Evolutionary conservation across 2,888 invertebrate species (phyloP).

Genomic region (Rhamphomyia laevipes): DNA sequence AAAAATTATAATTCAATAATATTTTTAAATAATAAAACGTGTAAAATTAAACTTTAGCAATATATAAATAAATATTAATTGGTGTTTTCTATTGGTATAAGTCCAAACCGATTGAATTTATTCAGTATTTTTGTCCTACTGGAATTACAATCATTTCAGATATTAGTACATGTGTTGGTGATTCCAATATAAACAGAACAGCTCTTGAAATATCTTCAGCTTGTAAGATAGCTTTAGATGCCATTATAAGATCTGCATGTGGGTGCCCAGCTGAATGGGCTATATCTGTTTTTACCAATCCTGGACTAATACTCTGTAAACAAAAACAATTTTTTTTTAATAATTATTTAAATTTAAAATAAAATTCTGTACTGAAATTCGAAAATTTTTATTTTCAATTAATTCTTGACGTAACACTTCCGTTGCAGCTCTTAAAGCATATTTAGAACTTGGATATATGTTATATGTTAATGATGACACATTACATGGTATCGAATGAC

Average conservation of each 20-base stretch:
- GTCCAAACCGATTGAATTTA: too few species aligned
- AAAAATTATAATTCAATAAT: too few species aligned
- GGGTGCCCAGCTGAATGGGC: constrained; percentile 16
- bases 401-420: constrained; percentile 26
- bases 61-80: too few species aligned
- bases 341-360: too few species aligned
- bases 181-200: constrained; percentile 22
- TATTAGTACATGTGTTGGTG: constrained; percentile 24
- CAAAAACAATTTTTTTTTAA: constrained; percentile 1
- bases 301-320: constrained; percentile 26
- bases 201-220: constrained; percentile 25
- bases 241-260: constrained; percentile 17
- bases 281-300: constrained; percentile 25
- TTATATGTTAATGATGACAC: constrained; percentile 22
- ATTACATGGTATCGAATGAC: constrained; percentile 36
- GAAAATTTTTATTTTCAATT: constrained; percentile 21
- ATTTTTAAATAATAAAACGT: too few species aligned
- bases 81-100: too few species aligned
- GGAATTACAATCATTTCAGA: constrained; percentile 23
- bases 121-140: constrained; percentile 19
- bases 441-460: constrained; percentile 27
- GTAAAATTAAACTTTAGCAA: too few species aligned
- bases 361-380: constrained; percentile 23
- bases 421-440: constrained; percentile 25
- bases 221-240: constrained; percentile 17